Conservation (phyloP, 2,113 vertebrate species). For the Mustelus asterias region DNA sequence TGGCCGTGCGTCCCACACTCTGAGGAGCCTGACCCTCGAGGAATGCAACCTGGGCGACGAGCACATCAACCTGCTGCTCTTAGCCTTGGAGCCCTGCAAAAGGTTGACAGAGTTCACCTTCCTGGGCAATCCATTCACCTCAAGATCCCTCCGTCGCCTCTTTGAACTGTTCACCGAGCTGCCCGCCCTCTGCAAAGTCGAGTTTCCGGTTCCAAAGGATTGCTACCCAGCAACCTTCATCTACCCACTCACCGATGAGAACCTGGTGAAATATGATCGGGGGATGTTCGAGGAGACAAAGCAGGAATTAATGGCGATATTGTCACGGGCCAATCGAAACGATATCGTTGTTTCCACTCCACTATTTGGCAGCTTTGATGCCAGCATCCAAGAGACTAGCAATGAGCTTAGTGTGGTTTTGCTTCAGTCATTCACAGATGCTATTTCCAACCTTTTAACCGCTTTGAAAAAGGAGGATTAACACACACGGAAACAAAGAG, state of each 20-base stretch:
- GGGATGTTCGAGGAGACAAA: constrained; percentile 64
- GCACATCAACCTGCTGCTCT: constrained; percentile 59
- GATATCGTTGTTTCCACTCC: constrained; percentile 73
- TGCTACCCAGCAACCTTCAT: constrained; percentile 70
- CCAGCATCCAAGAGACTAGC: constrained; percentile 81
- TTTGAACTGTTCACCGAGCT: constrained; percentile 64
- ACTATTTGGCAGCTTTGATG: constrained; percentile 73
- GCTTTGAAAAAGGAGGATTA: constrained; percentile 53
- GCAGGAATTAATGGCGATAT: constrained; percentile 61
- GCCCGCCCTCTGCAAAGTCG: constrained; percentile 66
- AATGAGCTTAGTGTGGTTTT: constrained; percentile 76
- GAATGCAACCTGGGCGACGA: constrained; percentile 76
- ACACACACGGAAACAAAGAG: not conserved
- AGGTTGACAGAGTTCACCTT: constrained; percentile 73
- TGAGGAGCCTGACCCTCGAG: constrained; percentile 69
- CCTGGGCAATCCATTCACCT: constrained; percentile 79
- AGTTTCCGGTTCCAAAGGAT: constrained; percentile 82
- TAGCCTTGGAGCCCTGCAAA: constrained; percentile 63
- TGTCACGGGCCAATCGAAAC: constrained; percentile 61
- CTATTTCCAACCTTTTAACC: constrained; percentile 71
- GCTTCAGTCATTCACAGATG: constrained; percentile 71
- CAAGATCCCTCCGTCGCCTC: constrained; percentile 58
- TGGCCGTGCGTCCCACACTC: constrained; percentile 60
- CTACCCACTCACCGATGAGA: constrained; percentile 75
- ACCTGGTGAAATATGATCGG: constrained; percentile 63